phyloP scores from a whole-genome alignment of 2,888 invertebrate genomes.

The Incurvaria masculella region DNA sequence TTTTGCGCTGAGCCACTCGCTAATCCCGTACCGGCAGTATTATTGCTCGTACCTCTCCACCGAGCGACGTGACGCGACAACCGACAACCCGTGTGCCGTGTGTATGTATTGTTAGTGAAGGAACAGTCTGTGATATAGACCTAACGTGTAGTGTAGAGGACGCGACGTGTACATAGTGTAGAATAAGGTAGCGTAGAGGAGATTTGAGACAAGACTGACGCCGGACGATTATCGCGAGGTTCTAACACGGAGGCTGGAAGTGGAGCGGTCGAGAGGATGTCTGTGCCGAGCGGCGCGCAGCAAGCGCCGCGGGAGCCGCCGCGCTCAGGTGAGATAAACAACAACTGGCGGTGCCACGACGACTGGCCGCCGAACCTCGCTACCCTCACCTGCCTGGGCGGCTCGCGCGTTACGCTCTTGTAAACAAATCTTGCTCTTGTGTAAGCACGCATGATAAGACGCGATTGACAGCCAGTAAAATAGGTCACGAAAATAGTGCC shows the following conservation, averaged over 20 bases:
- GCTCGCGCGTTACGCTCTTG: too few relatives aligned
- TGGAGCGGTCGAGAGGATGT: not conserved
- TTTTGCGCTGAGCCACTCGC: not conserved
- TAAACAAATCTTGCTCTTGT: too few relatives aligned
- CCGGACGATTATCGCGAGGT: not conserved
- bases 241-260: not conserved
- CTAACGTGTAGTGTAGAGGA: conserved; percentile 13
- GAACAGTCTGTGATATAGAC: conserved; percentile 63
- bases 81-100: conserved; percentile 53
- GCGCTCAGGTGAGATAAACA: not conserved
- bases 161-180: not conserved
- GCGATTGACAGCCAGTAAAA: too few relatives aligned
- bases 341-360: too few relatives aligned
- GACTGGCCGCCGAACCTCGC: not conserved
- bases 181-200: not conserved
- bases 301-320: not conserved
- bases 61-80: conserved; percentile 16
- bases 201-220: not conserved
- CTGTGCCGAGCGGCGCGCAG: not conserved
- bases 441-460: too few relatives aligned
- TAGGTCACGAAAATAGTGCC: too few relatives aligned
- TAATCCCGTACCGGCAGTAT: not conserved
- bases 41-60: not conserved
- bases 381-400: too few relatives aligned
- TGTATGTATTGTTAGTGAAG: conserved; percentile 55